Conservation (phyloP, 2,113 vertebrate species). For the Agelaius phoeniceus region DNA sequence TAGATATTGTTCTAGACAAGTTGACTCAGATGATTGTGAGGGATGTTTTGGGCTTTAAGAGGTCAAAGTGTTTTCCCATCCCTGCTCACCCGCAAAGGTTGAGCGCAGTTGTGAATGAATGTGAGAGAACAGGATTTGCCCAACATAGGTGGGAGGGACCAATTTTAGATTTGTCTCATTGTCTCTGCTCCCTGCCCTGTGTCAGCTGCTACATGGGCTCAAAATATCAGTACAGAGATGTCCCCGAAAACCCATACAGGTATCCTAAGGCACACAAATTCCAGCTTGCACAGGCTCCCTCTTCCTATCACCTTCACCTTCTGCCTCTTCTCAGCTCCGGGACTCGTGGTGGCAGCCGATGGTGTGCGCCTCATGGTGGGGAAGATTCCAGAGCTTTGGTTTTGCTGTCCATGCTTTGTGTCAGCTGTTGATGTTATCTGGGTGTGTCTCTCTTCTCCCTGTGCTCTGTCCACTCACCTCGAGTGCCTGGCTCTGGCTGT, state of each 20-base stretch:
- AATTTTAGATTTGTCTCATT: not conserved
- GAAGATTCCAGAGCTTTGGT: slow-evolving; percentile 22
- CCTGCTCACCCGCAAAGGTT: rapidly evolving
- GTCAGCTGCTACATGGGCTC: not conserved
- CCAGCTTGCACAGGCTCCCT: not conserved
- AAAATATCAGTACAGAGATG: not conserved
- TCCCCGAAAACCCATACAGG: rapidly evolving
- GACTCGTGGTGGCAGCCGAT: not conserved
- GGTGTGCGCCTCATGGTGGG: not conserved
- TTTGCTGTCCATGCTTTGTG: not conserved
- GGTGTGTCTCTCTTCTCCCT: not conserved
- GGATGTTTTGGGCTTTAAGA: not conserved
- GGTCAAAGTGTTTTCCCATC: not conserved
- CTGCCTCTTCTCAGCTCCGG: not conserved
- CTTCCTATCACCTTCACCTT: not conserved
- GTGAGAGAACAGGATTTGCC: not conserved
- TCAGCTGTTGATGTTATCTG: not conserved
- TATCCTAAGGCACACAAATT: not conserved
- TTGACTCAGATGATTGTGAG: not conserved
- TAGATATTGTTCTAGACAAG: not conserved
- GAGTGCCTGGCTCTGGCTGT: not conserved
- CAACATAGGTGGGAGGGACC: not conserved
- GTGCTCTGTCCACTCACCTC: not conserved
- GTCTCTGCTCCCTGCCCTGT: not conserved
- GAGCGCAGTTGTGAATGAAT: not conserved